Conservation (phyloP, 2,113 vertebrate species). For the Andinoacara biseriatus region DNA sequence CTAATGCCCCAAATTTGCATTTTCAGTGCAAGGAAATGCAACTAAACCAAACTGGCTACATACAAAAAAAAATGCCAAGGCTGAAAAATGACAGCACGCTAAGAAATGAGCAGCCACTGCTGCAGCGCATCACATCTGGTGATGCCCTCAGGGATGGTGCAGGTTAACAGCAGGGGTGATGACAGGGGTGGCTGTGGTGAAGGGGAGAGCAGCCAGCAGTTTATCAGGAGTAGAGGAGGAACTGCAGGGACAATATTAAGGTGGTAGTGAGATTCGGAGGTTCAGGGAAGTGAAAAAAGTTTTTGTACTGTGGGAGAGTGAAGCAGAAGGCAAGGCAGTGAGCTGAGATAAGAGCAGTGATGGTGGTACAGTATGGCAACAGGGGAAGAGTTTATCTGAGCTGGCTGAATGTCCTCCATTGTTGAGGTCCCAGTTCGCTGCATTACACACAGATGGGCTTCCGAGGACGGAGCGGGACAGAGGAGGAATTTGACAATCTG, state of each 20-base stretch:
- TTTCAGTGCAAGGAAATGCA: neutral
- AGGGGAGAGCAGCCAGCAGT: neutral
- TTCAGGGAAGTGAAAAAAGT: neutral
- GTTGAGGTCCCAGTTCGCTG: slow-evolving; percentile 46
- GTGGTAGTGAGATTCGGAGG: slow-evolving; percentile 18
- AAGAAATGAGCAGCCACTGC: neutral
- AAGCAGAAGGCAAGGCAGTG: neutral
- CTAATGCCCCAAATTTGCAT: neutral
- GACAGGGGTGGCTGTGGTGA: slow-evolving; percentile 25
- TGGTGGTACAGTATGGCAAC: neutral
- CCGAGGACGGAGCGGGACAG: slow-evolving; percentile 26
- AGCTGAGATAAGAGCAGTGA: slow-evolving; percentile 46
- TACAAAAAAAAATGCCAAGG: neutral
- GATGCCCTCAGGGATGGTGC: slow-evolving; percentile 7
- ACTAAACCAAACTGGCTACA: neutral
- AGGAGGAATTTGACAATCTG: slow-evolving; percentile 57
- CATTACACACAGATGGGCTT: slow-evolving; percentile 53
- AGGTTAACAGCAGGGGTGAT: slow-evolving; percentile 49
- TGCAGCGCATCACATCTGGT: slow-evolving; percentile 31
- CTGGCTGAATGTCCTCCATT: slow-evolving; percentile 65
- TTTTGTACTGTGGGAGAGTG: neutral
- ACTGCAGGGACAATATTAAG: slow-evolving; percentile 8
- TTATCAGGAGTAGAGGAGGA: slow-evolving; percentile 37
- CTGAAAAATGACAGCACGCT: neutral
- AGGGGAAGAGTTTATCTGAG: slow-evolving; percentile 46